Percentiles rank a stretch among this genome's conserved stretches.
These are phyloP conservation scores for Gyrodactylus salaris DNA, from an alignment of 1,140 invertebrate genomes.

Conservation along the genomic window DNA sequence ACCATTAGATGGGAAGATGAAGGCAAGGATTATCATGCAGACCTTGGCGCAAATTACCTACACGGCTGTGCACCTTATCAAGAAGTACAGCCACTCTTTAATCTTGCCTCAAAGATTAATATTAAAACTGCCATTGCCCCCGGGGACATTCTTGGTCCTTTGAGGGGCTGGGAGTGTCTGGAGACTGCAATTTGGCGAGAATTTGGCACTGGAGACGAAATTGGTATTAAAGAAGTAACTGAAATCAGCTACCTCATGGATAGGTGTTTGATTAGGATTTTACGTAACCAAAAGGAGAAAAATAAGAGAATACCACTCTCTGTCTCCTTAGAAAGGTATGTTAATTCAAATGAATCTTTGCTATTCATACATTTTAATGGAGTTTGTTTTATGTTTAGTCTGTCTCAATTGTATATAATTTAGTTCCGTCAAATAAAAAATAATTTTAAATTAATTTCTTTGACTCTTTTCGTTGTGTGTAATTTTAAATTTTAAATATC, in stretches of 20 bases:
- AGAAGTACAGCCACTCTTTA: conserved; percentile 2
- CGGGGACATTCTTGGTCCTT: background rate
- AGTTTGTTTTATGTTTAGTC: background rate
- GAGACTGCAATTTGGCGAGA: background rate
- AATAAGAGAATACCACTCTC: background rate
- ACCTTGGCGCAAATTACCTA: conserved; percentile 3
- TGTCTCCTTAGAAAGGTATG: background rate
- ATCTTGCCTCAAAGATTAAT: background rate
- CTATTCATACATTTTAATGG: background rate
- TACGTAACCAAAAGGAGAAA: background rate
- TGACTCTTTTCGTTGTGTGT: too few species aligned
- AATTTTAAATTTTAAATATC: too few species aligned
- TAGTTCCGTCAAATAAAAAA: too few species aligned
- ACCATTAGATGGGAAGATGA: background rate
- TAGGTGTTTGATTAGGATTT: conserved; percentile 1
- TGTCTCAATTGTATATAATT: background rate
- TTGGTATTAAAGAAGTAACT: background rate
- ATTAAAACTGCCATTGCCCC: conserved; percentile 1
- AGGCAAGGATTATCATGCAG: background rate
- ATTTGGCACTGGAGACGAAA: background rate
- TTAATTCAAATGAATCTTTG: background rate
- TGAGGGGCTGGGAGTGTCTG: background rate
- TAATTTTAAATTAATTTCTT: too few species aligned
- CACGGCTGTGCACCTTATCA: background rate
- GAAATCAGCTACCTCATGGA: background rate